Base-by-base conservation (phyloP, 2,888 invertebrate genomes). In the Alloplasta piceator region DNA sequence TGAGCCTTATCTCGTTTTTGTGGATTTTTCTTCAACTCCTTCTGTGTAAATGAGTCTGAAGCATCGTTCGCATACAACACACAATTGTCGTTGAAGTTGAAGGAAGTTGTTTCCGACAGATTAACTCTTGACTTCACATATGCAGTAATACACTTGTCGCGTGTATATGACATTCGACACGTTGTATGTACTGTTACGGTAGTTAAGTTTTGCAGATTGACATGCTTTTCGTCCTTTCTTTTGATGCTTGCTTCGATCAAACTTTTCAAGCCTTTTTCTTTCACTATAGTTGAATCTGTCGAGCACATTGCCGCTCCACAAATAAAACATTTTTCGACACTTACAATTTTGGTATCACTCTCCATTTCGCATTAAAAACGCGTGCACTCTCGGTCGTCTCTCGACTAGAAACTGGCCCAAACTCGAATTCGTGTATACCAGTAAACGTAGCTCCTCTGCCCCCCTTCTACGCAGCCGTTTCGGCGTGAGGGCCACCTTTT, bases 181-280 rank as follows among this genome's bases (percentile, higher is more conserved):
- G 46, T 70, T 48, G 68, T 70, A 55, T 78, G 73, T 10, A 78
- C 61, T 5, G 58, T 74, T 1, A 70, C 46, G 9, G 52, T 56
- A 38, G 61, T n/a, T 10, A 46, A 64, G 46, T 55, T 46, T 55
- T 38, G 26, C 12, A 74, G 38, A 4, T 55, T 12, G 2, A 73
- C 7, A 70, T 79, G 48, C 41, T 79, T 79, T 12, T 39, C 52
- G 56, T 74, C 74, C 26, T 70, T 70, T 10, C 68, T 68, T 39
- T 64, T 63, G 14, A 61, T 55, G 46, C 78, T 78, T 12, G 58
- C 78, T 64, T 58, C 6, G 12, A 71, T 71, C 1, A 64, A 12
- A 55, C 36, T 63, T 50, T 46, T 12, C 6, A 72, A 64, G 1
- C 64, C 71, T 12, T 58, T 55, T 71, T 71, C 16, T 71, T 71